Conservation (phyloP, 2,113 vertebrate species). For the Mobula birostris region DNA sequence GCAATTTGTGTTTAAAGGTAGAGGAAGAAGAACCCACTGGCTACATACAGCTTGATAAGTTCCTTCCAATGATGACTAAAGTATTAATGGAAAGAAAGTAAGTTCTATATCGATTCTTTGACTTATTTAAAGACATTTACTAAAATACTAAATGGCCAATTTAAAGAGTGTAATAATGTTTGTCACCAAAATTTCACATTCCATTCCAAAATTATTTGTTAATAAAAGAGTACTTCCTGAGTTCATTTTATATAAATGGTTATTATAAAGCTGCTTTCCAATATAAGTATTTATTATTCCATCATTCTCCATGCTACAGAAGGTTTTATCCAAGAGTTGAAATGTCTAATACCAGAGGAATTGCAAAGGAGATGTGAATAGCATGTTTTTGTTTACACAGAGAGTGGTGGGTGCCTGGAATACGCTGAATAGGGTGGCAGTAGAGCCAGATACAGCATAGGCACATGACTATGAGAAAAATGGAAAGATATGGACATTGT, state of each 20-base stretch:
- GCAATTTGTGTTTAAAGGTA: slow-evolving; percentile 58
- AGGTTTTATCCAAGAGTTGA: no score
- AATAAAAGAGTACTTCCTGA: neutral
- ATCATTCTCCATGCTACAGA: neutral
- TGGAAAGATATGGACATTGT: no score
- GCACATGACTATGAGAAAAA: no score
- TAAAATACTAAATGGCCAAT: neutral
- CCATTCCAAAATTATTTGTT: neutral
- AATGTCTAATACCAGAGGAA: no score
- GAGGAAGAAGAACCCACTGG: slow-evolving; percentile 77
- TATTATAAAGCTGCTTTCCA: neutral
- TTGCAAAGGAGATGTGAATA: no score
- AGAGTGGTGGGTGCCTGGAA: no score
- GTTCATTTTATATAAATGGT: neutral
- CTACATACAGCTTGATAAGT: slow-evolving; percentile 70
- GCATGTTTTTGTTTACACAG: no score
- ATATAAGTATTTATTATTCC: neutral
- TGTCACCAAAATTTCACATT: neutral
- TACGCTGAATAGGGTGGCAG: no score
- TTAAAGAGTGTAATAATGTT: neutral
- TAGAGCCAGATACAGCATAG: no score
- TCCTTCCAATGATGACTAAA: slow-evolving; percentile 80
- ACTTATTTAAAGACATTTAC: neutral
- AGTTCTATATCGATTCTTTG: slow-evolving; percentile 37
- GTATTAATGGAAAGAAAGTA: slow-evolving; percentile 72